Evolutionary conservation across 2,113 vertebrate genomes (phyloP).

Genomic region (Philantomba maxwellii): DNA sequence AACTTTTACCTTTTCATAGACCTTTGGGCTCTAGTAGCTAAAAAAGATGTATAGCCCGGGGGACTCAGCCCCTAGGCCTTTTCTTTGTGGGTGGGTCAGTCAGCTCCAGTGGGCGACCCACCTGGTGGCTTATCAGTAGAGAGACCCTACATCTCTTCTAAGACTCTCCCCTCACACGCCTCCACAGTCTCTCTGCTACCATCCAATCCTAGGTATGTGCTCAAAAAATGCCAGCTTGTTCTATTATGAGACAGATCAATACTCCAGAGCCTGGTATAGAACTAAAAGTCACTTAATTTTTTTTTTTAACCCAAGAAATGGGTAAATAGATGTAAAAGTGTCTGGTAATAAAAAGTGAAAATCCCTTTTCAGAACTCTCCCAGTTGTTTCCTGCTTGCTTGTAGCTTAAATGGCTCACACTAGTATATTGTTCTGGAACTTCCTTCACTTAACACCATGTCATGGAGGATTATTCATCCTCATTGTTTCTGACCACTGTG

Average conservation of each 20-base stretch:
- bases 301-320: not conserved
- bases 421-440: not conserved
- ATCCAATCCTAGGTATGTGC: not conserved
- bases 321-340: not conserved
- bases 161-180: not conserved
- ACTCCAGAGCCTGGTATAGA: not conserved
- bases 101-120: not conserved
- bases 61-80: not conserved
- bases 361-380: not conserved
- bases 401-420: not conserved
- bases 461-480: not conserved
- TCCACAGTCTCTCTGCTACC: not conserved
- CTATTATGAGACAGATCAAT: not conserved
- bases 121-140: not conserved
- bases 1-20: not conserved
- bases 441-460: not conserved
- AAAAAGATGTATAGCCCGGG: not conserved
- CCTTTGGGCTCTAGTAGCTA: not conserved
- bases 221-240: not conserved
- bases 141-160: not conserved
- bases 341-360: not conserved
- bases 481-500: not conserved
- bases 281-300: not conserved
- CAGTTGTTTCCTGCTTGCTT: not conserved
- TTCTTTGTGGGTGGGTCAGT: not conserved